These are phyloP conservation scores for Ceraclea dissimilis DNA, from an alignment of 2,888 invertebrate species.

Conservation along the genomic window DNA sequence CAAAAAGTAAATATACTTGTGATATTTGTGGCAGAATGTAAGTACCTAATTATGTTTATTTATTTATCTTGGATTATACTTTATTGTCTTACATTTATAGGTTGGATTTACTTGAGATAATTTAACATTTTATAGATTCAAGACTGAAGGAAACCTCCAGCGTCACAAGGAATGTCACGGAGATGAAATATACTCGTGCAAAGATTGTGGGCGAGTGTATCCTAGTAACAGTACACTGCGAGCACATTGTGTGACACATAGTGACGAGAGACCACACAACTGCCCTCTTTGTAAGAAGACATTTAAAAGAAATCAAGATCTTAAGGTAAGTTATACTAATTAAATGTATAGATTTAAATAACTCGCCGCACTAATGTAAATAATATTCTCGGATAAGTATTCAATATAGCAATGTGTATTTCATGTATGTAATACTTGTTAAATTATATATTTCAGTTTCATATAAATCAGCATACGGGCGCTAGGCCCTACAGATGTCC, in stretches of 20 bases:
- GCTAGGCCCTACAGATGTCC: constrained; percentile 66
- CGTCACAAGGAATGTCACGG: constrained; percentile 57
- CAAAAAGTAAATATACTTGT: constrained; percentile 54
- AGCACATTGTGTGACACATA: constrained; percentile 64
- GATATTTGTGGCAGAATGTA: constrained; percentile 61
- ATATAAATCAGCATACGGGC: constrained; percentile 69
- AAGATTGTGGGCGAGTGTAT: constrained; percentile 62
- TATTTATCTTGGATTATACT: no score
- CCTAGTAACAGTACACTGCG: constrained; percentile 59
- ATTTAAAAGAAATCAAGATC: constrained; percentile 66
- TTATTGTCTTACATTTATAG: neutral
- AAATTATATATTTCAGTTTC: constrained; percentile 48
- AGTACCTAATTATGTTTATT: no score
- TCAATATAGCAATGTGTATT: no score
- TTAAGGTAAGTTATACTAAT: constrained; percentile 50
- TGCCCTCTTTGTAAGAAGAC: constrained; percentile 63
- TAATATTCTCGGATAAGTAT: no score
- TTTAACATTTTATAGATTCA: constrained; percentile 45
- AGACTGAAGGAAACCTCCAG: constrained; percentile 55
- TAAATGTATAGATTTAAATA: no score
- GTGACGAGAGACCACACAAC: constrained; percentile 58
- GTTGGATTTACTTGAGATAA: neutral
- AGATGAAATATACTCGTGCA: constrained; percentile 52
- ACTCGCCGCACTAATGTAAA: no score
- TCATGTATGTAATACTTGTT: no score